phyloP scores from a whole-genome alignment of 2,113 vertebrate genomes.

The Hydrochoerus hydrochaeris region DNA sequence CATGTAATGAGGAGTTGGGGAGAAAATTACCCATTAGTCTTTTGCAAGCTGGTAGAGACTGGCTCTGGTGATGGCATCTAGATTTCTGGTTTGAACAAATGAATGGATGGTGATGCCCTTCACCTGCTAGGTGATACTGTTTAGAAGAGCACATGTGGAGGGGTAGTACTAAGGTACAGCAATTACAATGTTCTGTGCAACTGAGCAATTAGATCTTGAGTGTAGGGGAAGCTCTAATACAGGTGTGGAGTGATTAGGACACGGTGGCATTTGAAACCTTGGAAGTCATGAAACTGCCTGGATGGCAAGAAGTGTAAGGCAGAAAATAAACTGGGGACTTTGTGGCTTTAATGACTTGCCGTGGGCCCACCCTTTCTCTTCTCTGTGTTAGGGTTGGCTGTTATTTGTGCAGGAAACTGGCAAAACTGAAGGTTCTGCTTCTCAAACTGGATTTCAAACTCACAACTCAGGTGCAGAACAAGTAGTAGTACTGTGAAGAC shows the following conservation, averaged over 20 bases:
- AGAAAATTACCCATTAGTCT: not conserved
- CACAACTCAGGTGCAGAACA: conserved; percentile 14
- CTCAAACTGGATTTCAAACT: not conserved
- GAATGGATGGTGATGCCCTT: not conserved
- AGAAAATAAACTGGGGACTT: not conserved
- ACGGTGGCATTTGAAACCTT: not conserved
- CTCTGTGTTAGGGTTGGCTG: not conserved
- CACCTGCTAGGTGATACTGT: not conserved
- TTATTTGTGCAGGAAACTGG: not conserved
- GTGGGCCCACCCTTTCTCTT: not conserved
- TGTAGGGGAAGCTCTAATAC: not conserved
- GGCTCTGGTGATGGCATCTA: not conserved
- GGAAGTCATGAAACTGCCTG: not conserved
- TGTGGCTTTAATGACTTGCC: not conserved
- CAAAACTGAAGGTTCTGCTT: not conserved
- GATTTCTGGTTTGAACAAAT: conserved; percentile 5
- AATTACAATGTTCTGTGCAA: not conserved
- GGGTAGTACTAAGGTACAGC: not conserved
- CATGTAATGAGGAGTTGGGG: not conserved
- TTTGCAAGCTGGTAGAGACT: not conserved
- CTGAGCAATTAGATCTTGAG: not conserved
- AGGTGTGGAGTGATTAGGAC: not conserved
- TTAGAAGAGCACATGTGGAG: not conserved
- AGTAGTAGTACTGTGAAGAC: not conserved
- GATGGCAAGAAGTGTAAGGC: not conserved